Percentiles rank a stretch among this genome's conserved stretches.
Evolutionary conservation across 2,888 invertebrate genomes (phyloP).

Genomic region (Standfussiana lucernea): DNA sequence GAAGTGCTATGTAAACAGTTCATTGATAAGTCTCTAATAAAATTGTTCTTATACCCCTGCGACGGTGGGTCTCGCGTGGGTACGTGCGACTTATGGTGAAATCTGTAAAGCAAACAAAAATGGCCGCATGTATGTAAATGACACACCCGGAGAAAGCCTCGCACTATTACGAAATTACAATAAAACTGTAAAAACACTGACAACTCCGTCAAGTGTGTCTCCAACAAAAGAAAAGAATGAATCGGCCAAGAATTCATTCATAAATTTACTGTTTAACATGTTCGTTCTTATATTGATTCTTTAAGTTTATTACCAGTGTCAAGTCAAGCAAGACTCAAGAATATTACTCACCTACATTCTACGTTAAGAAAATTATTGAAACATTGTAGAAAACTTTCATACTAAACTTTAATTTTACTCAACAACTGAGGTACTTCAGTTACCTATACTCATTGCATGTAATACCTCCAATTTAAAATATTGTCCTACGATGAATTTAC

Average conservation of each 20-base stretch:
- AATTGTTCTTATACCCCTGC: slow-evolving; percentile 59
- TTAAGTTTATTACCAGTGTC: slow-evolving; percentile 5
- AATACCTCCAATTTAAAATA: neutral
- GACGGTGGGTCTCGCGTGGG: slow-evolving; percentile 58
- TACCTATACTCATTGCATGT: neutral
- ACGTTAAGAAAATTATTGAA: neutral
- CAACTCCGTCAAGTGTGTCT: slow-evolving; percentile 74
- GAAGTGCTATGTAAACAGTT: slow-evolving; percentile 67
- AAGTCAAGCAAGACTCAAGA: neutral
- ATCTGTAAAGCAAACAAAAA: slow-evolving; percentile 87
- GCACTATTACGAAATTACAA: slow-evolving; percentile 82
- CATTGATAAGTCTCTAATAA: slow-evolving; percentile 66
- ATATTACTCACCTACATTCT: neutral
- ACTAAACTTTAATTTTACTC: neutral
- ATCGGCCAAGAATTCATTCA: slow-evolving; percentile 30
- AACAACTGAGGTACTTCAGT: neutral
- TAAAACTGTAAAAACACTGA: slow-evolving; percentile 79
- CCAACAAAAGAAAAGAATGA: slow-evolving; percentile 37
- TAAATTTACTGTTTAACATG: slow-evolving; percentile 24
- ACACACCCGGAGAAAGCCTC: slow-evolving; percentile 84
- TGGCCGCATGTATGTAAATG: slow-evolving; percentile 85
- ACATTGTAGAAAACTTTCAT: neutral
- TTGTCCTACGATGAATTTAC: neutral
- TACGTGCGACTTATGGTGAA: slow-evolving; percentile 76
- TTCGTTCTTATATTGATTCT: neutral